Evolutionary conservation across 2,888 invertebrate species (phyloP).

Genomic region (Andrena haemorrhoa): DNA sequence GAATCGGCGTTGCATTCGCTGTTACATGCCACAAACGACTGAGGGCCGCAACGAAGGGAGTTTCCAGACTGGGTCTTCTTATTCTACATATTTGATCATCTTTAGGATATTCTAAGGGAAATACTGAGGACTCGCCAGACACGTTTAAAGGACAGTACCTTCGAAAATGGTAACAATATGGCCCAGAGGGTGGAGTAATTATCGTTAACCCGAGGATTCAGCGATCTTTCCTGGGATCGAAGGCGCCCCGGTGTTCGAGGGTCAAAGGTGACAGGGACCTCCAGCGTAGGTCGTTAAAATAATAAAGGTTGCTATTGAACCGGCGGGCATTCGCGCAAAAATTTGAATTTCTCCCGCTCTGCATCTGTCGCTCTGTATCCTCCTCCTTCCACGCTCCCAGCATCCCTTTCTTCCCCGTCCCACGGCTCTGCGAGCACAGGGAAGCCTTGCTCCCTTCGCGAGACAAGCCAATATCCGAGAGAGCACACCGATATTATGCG

Average conservation of each 20-base stretch:
- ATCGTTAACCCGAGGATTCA: slow-evolving; percentile 18
- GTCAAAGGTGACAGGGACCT: slow-evolving; percentile 61
- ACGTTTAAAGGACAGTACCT: background rate
- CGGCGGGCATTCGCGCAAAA: slow-evolving; percentile 69
- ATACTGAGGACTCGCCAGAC: background rate
- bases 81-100: no score
- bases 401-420: slow-evolving; percentile 23
- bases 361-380: slow-evolving; percentile 75
- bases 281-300: slow-evolving; percentile 77
- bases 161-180: slow-evolving; percentile 6
- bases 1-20: background rate
- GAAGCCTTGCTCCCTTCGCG: slow-evolving; percentile 22
- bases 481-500: slow-evolving; percentile 71
- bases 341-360: slow-evolving; percentile 77
- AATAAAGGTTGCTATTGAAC: slow-evolving; percentile 81
- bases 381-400: slow-evolving; percentile 16
- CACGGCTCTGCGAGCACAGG: background rate
- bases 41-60: no score
- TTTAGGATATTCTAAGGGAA: no score
- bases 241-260: slow-evolving; percentile 39
- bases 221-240: slow-evolving; percentile 13
- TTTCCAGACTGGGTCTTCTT: no score
- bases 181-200: background rate
- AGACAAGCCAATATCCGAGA: slow-evolving; percentile 70
- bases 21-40: background rate